A percentile compares a stretch with the other conserved stretches of the same genome.
phyloP scores from a whole-genome alignment of 2,113 vertebrate species.

The Leucopsar rothschildi region DNA sequence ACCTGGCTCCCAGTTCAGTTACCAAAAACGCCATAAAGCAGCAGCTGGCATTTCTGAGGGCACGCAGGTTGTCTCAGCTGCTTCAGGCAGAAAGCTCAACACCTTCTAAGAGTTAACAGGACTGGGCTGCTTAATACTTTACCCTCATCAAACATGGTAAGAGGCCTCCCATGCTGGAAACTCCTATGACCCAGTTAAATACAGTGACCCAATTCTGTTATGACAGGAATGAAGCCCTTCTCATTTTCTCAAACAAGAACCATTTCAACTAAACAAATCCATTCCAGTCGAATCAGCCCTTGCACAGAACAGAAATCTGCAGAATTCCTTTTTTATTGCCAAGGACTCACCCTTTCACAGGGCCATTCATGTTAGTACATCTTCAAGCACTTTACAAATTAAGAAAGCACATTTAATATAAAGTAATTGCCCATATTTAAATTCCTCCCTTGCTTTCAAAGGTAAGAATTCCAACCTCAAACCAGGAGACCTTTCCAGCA shows the following conservation, averaged over 20 bases:
- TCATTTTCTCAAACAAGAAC: background rate
- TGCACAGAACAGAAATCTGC: background rate
- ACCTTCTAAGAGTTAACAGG: background rate
- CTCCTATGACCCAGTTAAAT: slow-evolving; percentile 59
- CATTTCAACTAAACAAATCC: background rate
- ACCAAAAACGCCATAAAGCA: background rate
- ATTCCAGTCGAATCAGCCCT: background rate
- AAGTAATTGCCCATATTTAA: background rate
- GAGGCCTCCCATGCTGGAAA: slow-evolving; percentile 19
- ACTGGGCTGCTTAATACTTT: background rate
- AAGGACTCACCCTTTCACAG: background rate
- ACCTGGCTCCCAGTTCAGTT: background rate
- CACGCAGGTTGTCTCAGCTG: background rate
- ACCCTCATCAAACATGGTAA: background rate
- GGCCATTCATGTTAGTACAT: background rate
- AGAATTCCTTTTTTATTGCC: background rate
- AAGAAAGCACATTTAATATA: background rate
- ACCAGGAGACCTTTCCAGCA: background rate
- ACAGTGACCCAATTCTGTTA: slow-evolving; percentile 54
- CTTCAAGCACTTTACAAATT: background rate
- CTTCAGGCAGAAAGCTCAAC: background rate
- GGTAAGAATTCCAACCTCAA: background rate
- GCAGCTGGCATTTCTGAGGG: background rate
- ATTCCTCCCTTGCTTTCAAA: background rate
- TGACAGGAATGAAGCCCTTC: slow-evolving; percentile 13